A percentile compares a stretch with the other conserved stretches of the same genome.
These are phyloP conservation scores for Chironex yamaguchii DNA, from an alignment of 30 jellyfish, hydroid and myxozoan genomes.

Conservation along the genomic window DNA sequence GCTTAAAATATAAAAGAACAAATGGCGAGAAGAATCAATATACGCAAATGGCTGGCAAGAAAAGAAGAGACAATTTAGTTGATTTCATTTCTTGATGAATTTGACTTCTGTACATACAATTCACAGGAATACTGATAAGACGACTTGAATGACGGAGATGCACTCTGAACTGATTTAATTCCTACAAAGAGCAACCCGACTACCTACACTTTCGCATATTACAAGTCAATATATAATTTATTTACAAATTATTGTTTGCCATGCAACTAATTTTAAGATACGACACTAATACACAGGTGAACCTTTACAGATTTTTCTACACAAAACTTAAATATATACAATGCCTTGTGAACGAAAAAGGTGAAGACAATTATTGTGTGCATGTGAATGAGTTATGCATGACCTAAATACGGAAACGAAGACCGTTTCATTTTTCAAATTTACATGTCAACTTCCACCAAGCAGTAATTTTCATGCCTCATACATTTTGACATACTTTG, in stretches of 20 bases:
- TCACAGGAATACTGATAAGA: not conserved
- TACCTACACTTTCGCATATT: not conserved
- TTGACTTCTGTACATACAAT: not conserved
- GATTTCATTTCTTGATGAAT: too few species aligned
- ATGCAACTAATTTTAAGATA: not conserved
- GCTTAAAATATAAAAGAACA: too few species aligned
- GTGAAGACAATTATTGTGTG: too few species aligned
- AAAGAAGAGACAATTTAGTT: too few species aligned
- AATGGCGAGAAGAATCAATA: too few species aligned
- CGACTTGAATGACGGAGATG: not conserved
- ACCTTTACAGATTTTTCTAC: not conserved
- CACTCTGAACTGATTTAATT: not conserved
- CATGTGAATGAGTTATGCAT: too few species aligned
- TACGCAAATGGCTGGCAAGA: too few species aligned
- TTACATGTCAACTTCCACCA: not conserved
- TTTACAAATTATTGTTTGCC: not conserved
- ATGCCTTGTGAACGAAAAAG: not conserved
- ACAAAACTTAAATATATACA: not conserved
- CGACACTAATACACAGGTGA: not conserved
- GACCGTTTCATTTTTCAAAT: not conserved
- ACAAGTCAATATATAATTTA: too few species aligned
- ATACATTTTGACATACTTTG: too few species aligned
- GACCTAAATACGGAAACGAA: not conserved
- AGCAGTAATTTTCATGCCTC: not conserved
- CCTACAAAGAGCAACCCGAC: not conserved